phyloP scores from a whole-genome alignment of 2,797 vertebrate species.

The Chelon auratus region DNA sequence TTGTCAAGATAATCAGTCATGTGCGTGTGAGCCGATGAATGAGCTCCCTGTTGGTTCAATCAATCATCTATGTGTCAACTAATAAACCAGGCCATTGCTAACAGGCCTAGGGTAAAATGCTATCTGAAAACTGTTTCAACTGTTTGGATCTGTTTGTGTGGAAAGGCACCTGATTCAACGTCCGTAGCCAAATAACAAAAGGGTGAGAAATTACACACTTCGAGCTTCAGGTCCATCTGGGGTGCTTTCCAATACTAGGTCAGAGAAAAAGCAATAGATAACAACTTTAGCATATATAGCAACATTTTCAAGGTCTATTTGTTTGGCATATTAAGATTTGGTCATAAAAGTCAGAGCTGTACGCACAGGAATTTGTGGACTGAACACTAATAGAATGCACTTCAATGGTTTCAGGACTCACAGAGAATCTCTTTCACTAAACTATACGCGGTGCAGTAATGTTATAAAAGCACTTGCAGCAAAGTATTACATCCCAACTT shows the following conservation, averaged over 20 bases:
- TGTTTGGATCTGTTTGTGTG: conserved; percentile 8
- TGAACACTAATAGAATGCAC: neutral
- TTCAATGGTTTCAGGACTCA: neutral
- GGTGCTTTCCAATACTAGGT: conserved; percentile 3
- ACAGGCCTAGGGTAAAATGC: conserved; percentile 20
- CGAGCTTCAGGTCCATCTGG: conserved; percentile 4
- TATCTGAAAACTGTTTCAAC: conserved; percentile 40
- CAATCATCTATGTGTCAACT: conserved; percentile 60
- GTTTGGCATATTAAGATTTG: too few species aligned
- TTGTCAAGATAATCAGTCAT: conserved; percentile 60
- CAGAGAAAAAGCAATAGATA: neutral
- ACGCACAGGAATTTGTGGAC: neutral
- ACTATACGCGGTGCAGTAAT: conserved; percentile 17
- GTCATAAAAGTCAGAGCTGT: neutral
- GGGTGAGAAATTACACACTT: neutral
- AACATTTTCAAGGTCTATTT: too few species aligned
- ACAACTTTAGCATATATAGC: too few species aligned
- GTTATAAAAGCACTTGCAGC: neutral
- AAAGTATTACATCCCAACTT: conserved; percentile 4
- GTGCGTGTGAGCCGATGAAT: conserved; percentile 53
- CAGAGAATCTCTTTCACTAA: neutral
- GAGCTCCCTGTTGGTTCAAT: conserved; percentile 50
- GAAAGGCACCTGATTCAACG: conserved; percentile 12
- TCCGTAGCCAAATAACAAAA: neutral
- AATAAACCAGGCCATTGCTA: conserved; percentile 41